Base-by-base conservation (phyloP, 1,140 invertebrate species). In the Oreohelix idahoensis region DNA sequence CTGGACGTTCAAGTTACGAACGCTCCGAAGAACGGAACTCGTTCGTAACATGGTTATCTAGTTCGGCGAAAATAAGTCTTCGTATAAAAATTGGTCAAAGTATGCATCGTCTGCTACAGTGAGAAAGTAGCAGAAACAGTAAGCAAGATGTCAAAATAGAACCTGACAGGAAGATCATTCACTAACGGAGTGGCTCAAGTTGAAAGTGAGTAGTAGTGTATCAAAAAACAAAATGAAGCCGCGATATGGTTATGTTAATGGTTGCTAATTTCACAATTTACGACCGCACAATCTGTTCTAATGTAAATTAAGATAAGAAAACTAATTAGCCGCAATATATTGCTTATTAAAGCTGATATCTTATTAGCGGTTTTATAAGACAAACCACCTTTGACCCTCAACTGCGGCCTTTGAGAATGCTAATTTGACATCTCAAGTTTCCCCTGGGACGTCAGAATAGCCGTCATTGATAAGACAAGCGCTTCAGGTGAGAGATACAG, bases 381-480 rank as follows among this genome's bases (percentile, higher is more conserved):
- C 32, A 39, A 42, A 49, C 11, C 32, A 81, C 38, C 36, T 81
- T 73, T 74, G 17, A n/a, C 35, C 39, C 29, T n/a, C 49, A 51
- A 17, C 20, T 32, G 29, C 13, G 49, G 5, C 38, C 35, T 81
- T 74, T 79, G 38, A 71, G 35, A 23, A 66, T 38, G 32, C 73
- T 45, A 73, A 42, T 49, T 45, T 81, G 81, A 58, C 42, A 45
- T 35, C 51, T 29, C 23, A 23, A 45, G 66, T 73, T 42, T 38
- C 58, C 29, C 42, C 23, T 32, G 32, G 42, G 51, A 29, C 42
- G n/a, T 11, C n/a, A 29, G 58, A 39, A 29, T 76, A 26, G 4
- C 15, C 38, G 36, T 11, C 10, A 1, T 8, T 36, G 78, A 69
- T 38, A 58, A 69, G n/a, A n/a, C 32, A 36, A 39, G 36, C 29